A percentile compares a stretch with the other conserved stretches of the same genome.
Evolutionary conservation across 2,888 invertebrate species (phyloP).

Genomic region (Parnassius smintheus): DNA sequence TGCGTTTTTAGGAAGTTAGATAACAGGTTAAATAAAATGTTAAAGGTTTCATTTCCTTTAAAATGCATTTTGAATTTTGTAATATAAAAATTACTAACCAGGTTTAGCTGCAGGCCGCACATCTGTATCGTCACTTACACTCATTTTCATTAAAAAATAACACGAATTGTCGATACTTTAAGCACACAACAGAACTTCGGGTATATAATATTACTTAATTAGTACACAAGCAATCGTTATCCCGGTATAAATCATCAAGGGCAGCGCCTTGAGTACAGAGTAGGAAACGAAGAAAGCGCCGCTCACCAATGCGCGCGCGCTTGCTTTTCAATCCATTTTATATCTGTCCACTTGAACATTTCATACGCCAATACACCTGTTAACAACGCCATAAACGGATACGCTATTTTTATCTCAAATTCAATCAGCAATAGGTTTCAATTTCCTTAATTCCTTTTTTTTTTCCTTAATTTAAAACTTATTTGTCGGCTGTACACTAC

Average conservation of each 20-base stretch:
- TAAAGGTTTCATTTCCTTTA: too few species aligned
- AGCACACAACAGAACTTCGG: slow-evolving; percentile 15
- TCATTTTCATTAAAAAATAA: slow-evolving; percentile 12
- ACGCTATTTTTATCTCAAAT: slow-evolving; percentile 14
- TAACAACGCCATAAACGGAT: not conserved
- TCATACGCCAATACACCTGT: slow-evolving; percentile 18
- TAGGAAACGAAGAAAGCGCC: slow-evolving; percentile 29
- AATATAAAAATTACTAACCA: slow-evolving; percentile 4
- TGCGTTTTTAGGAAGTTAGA: too few species aligned
- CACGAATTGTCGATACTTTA: slow-evolving; percentile 2
- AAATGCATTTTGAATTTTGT: too few species aligned
- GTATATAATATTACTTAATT: slow-evolving; percentile 8
- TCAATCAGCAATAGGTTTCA: slow-evolving; percentile 15
- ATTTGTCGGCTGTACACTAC: not conserved
- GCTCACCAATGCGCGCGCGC: slow-evolving; percentile 30
- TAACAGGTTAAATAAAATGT: too few species aligned
- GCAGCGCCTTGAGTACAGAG: slow-evolving; percentile 32
- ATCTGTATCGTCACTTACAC: slow-evolving; percentile 16
- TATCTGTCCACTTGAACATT: slow-evolving; percentile 27
- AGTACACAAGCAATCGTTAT: slow-evolving; percentile 1
- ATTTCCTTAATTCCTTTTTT: slow-evolving; percentile 5
- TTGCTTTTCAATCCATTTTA: slow-evolving; percentile 31
- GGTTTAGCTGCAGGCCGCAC: slow-evolving; percentile 14
- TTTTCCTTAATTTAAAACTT: slow-evolving; percentile 9
- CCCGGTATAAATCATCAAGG: slow-evolving; percentile 29